Evolutionary conservation across 2,888 invertebrate species (phyloP).

Genomic region (Drosophila koepferae): DNA sequence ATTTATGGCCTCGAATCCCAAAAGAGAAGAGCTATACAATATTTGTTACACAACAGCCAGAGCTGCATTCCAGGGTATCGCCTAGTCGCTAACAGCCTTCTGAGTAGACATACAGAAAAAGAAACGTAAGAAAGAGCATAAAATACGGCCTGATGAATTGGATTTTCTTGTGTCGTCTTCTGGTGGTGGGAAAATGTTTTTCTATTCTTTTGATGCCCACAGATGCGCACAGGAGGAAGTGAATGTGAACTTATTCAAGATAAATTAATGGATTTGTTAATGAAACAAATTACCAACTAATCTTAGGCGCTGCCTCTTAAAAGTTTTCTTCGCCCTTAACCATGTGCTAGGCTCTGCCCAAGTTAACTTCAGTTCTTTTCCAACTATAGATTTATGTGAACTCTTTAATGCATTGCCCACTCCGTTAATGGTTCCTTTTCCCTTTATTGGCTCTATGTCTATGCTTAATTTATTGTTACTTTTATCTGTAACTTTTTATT

Average conservation of each 20-base stretch:
- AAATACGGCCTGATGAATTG: slow-evolving; percentile 50
- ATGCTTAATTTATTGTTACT: slow-evolving; percentile 56
- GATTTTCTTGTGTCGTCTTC: slow-evolving; percentile 36
- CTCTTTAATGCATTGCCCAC: slow-evolving; percentile 24
- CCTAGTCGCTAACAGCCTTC: slow-evolving; percentile 17
- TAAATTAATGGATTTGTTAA: slow-evolving; percentile 57
- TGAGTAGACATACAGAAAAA: background rate
- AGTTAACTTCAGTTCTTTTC: slow-evolving; percentile 1
- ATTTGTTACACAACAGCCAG: background rate
- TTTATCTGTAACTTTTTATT: slow-evolving; percentile 59
- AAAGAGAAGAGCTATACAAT: background rate
- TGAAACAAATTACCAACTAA: slow-evolving; percentile 57
- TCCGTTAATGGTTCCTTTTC: slow-evolving; percentile 47
- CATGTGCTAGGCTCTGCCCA: background rate
- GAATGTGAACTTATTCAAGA: slow-evolving; percentile 34
- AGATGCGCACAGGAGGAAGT: slow-evolving; percentile 25
- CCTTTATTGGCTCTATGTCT: slow-evolving; percentile 42
- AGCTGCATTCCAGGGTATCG: slow-evolving; percentile 29
- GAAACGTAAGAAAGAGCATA: slow-evolving; percentile 10
- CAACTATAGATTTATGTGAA: slow-evolving; percentile 17
- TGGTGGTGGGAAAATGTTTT: slow-evolving; percentile 71
- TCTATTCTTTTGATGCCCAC: slow-evolving; percentile 59
- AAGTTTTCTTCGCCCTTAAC: background rate
- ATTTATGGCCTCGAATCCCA: background rate
- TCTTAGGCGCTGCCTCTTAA: slow-evolving; percentile 18